Evolutionary conservation across 1,140 invertebrate genomes (phyloP).

Genomic region (Brachionus koreanus): DNA sequence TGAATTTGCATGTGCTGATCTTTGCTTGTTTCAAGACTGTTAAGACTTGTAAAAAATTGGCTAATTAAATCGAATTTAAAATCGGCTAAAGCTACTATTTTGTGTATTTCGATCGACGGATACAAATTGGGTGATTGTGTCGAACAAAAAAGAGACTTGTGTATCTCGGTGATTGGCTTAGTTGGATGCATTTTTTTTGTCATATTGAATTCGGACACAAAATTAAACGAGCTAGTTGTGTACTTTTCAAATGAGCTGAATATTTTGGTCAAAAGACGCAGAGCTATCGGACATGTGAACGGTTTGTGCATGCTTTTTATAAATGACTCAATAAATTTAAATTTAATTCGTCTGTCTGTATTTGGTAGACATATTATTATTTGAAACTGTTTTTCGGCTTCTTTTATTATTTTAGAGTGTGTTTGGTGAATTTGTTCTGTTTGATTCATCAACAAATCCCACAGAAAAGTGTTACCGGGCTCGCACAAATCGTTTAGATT

Average conservation of each 20-base stretch:
- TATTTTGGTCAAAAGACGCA: slow-evolving; percentile 79
- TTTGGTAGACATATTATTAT: slow-evolving; percentile 82
- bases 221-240: background rate
- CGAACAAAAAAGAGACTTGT: background rate
- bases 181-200: background rate
- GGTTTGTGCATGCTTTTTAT: slow-evolving; percentile 75
- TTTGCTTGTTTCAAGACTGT: background rate
- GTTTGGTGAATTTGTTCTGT: background rate
- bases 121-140: background rate
- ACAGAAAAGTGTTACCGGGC: slow-evolving; percentile 80
- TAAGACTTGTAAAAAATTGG: slow-evolving; percentile 1
- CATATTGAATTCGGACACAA: background rate
- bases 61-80: background rate
- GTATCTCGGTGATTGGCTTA: background rate
- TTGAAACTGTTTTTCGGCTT: slow-evolving; percentile 83
- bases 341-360: slow-evolving; percentile 73
- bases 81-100: slow-evolving; percentile 17
- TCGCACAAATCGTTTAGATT: slow-evolving; percentile 88
- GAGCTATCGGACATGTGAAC: slow-evolving; percentile 79
- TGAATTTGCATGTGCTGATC: slow-evolving; percentile 63
- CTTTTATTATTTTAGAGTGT: slow-evolving; percentile 51
- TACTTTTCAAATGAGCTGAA: slow-evolving; percentile 81
- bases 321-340: slow-evolving; percentile 90
- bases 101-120: slow-evolving; percentile 19
- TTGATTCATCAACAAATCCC: slow-evolving; percentile 78